A percentile compares a stretch with the other conserved stretches of the same genome.
phyloP scores from a whole-genome alignment of 1,140 invertebrate genomes.

The Meloidogyne chitwoodi region DNA sequence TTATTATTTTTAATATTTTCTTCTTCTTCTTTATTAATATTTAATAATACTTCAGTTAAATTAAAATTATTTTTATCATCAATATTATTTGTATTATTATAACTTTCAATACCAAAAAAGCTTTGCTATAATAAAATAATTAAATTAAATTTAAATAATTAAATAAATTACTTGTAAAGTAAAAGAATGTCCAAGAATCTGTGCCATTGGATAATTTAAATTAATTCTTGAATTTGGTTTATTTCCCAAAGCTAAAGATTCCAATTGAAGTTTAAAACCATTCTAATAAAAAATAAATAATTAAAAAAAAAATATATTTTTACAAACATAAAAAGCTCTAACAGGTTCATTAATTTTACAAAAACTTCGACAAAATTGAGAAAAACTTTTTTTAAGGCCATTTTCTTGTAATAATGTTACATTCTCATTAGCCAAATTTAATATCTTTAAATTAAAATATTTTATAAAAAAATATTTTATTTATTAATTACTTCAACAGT shows the following conservation, averaged over 20 bases:
- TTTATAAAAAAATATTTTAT: not conserved
- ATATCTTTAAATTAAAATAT: slow-evolving; percentile 32
- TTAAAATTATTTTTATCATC: slow-evolving; percentile 11
- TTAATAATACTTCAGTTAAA: slow-evolving; percentile 12
- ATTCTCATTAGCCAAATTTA: slow-evolving; percentile 47
- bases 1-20: not conserved
- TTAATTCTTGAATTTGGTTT: slow-evolving; percentile 39
- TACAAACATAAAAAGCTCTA: slow-evolving; percentile 43
- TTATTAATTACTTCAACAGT: slow-evolving; percentile 36
- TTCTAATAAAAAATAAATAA: slow-evolving; percentile 38
- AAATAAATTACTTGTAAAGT: slow-evolving; percentile 33
- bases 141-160: slow-evolving; percentile 14
- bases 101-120: slow-evolving; percentile 55
- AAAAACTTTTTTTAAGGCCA: slow-evolving; percentile 32
- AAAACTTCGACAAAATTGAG: slow-evolving; percentile 50
- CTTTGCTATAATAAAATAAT: slow-evolving; percentile 35
- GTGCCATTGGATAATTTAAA: slow-evolving; percentile 46
- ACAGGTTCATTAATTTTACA: slow-evolving; percentile 56
- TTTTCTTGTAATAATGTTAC: slow-evolving; percentile 36
- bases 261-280: slow-evolving; percentile 47
- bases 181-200: slow-evolving; percentile 46
- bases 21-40: not conserved
- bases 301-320: no score
- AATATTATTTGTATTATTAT: slow-evolving; percentile 19
- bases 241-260: slow-evolving; percentile 33